phyloP scores from a whole-genome alignment of 2,888 invertebrate genomes.

The Baronia brevicornis region DNA sequence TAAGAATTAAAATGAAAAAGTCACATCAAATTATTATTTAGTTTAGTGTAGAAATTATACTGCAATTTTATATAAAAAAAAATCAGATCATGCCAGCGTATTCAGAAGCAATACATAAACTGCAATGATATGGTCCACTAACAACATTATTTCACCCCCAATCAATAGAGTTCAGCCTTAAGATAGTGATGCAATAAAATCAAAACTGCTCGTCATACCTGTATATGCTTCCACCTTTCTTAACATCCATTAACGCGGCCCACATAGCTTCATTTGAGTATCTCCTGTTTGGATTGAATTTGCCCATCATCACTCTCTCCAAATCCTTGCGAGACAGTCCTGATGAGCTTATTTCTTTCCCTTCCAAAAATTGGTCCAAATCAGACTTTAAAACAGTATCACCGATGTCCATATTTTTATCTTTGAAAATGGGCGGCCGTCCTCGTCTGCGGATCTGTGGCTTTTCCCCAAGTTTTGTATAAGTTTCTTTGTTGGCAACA shows the following conservation, averaged over 20 bases:
- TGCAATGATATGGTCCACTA: too few species aligned
- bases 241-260: slow-evolving; percentile 76
- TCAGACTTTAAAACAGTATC: slow-evolving; percentile 66
- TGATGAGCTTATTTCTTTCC: slow-evolving; percentile 67
- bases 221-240: slow-evolving; percentile 76
- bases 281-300: slow-evolving; percentile 66
- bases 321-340: slow-evolving; percentile 65
- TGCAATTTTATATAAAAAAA: too few species aligned
- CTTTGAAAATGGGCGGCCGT: slow-evolving; percentile 62
- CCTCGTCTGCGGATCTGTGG: slow-evolving; percentile 47
- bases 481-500: slow-evolving; percentile 37
- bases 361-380: slow-evolving; percentile 67
- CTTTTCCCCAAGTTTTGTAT: slow-evolving; percentile 48
- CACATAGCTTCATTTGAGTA: slow-evolving; percentile 74
- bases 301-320: slow-evolving; percentile 71
- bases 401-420: slow-evolving; percentile 59
- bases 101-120: too few species aligned
- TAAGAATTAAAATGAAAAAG: too few species aligned
- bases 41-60: too few species aligned
- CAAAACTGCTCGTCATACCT: slow-evolving; percentile 41
- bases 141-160: too few species aligned
- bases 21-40: too few species aligned
- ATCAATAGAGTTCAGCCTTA: too few species aligned
- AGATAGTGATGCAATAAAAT: neutral
- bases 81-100: too few species aligned